Base-by-base conservation (phyloP, 2,797 vertebrate genomes). In the Xiphorhynchus erythropygius region DNA sequence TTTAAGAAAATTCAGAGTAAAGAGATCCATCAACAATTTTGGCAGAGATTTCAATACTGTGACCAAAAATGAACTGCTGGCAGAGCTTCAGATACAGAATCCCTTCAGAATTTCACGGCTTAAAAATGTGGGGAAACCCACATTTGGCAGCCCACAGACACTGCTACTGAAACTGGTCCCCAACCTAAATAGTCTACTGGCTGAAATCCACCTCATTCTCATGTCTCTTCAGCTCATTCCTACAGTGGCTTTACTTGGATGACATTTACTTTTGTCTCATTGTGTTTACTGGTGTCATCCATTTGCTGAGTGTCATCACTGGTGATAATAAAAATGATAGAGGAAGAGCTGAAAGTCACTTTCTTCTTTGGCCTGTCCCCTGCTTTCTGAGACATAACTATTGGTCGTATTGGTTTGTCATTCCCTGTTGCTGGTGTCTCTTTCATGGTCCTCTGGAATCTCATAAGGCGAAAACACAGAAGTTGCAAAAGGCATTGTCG, bases 321-420 rank as follows among this genome's bases (percentile, higher is more conserved):
- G 94, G 98, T 98, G 91, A 99, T 99, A 95, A 99, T 98, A 97
- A 99, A 99, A 94, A 99, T 98, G 5, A 99, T 98, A 49, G 99
- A 99, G 44, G 99, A 99, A 78, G 98, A 98, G 95, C 98, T 99
- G 95, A 99, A 99, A 79, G 99, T 99, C 95, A 99, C 99, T 97
- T 98, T 99, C 98, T 99, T 99, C 96, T 99, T 99, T 89, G 99
- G 99, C 41, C 98, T 98, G 82, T 98, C 95, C n/a, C 97, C 85
- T 37, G 97, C 84, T 87, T 98, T 98, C 68, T 97, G 96, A 57
- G 98, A 98, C 97, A 98, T 79, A 35, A 99, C 98, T 27, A 99
- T 99, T 1, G 98, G 98, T 30, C 98, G 97, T 80, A 98, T 97
- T 47, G 98, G 98, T 41, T 98, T 98, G 86, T 98, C 97, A 11